These are phyloP conservation scores for Odontothrips loti DNA, from an alignment of 2,888 invertebrate genomes.

Conservation along the genomic window DNA sequence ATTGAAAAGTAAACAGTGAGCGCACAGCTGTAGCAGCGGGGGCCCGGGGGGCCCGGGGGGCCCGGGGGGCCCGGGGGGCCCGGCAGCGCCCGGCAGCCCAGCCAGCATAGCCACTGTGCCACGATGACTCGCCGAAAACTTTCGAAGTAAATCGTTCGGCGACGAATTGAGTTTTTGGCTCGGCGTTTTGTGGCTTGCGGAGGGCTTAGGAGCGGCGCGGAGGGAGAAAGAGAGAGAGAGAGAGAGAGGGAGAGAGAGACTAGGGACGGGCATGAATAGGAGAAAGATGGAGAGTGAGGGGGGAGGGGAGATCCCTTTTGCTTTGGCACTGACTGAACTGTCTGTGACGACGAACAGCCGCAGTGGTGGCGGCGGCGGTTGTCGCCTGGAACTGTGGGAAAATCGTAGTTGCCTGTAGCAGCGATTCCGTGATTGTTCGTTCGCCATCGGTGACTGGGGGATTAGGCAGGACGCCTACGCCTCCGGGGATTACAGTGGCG, in stretches of 20 bases:
- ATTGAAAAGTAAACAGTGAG: conserved; percentile 19
- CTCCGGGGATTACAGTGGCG: background rate
- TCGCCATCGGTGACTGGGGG: conserved; percentile 21
- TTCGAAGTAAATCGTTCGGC: conserved; percentile 26
- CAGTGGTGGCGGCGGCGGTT: background rate
- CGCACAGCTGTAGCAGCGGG: background rate
- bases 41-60: background rate
- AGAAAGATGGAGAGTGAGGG: too few relatives aligned
- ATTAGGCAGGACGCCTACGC: conserved; percentile 8
- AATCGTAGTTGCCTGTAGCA: background rate
- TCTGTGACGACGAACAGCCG: background rate
- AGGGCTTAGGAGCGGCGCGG: background rate
- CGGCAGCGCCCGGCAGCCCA: too few relatives aligned
- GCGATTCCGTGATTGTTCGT: conserved; percentile 19
- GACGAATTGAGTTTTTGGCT: conserved; percentile 24
- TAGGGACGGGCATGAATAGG: too few relatives aligned
- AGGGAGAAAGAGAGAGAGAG: too few relatives aligned
- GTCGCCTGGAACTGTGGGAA: background rate
- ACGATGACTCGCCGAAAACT: conserved; percentile 10
- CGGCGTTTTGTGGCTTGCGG: background rate
- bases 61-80: background rate
- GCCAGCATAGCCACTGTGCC: background rate
- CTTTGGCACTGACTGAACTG: too few relatives aligned
- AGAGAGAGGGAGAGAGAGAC: too few relatives aligned
- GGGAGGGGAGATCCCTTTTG: background rate